phyloP scores from a whole-genome alignment of 1,140 invertebrate genomes.

The Anthonomus grandis region DNA sequence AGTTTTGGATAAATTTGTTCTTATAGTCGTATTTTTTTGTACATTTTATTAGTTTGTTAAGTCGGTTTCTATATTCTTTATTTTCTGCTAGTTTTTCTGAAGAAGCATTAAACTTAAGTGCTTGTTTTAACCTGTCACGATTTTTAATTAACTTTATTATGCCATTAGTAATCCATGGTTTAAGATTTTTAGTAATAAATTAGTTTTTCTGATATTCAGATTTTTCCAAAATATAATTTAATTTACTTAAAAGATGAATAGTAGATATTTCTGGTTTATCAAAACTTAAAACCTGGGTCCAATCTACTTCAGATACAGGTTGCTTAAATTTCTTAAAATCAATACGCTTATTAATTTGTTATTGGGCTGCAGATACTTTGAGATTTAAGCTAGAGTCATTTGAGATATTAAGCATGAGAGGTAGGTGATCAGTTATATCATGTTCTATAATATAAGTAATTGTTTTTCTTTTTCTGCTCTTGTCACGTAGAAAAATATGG shows the following conservation, averaged over 20 bases:
- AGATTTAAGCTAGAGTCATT: no score
- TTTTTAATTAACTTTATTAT: background rate
- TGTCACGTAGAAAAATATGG: no score
- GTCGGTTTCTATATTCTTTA: background rate
- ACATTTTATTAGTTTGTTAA: background rate
- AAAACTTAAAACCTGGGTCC: background rate
- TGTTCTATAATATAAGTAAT: no score
- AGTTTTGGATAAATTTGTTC: background rate
- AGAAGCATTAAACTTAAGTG: no score
- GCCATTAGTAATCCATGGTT: no score
- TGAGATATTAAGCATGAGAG: no score
- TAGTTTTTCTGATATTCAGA: background rate
- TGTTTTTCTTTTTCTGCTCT: no score
- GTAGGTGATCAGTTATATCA: no score
- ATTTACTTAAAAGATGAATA: background rate
- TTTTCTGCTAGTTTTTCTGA: background rate
- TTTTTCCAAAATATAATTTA: background rate
- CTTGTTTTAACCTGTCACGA: background rate
- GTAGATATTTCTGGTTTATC: background rate
- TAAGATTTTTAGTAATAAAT: background rate
- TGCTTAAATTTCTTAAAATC: background rate
- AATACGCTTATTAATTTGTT: background rate
- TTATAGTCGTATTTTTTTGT: background rate
- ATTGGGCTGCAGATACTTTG: no score
- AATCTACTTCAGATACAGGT: background rate